A percentile compares a stretch with the other conserved stretches of the same genome.
Evolutionary conservation across 2,888 invertebrate species (phyloP).

Genomic region (Cryptocheilus praepositus): DNA sequence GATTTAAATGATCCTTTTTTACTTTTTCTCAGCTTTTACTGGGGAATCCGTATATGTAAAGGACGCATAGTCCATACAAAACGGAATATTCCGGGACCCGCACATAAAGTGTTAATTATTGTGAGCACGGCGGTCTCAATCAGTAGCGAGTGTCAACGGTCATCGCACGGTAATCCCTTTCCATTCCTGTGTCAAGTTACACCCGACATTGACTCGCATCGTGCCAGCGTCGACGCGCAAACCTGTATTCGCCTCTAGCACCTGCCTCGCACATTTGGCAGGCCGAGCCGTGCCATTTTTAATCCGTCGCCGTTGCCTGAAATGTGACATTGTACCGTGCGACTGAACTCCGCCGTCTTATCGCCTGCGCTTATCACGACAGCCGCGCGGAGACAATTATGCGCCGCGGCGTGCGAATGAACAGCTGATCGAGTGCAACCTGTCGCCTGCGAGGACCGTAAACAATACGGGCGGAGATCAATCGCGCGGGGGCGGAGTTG

Average conservation of each 20-base stretch:
- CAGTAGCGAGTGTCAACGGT: slow-evolving; percentile 14
- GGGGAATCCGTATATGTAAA: too few species aligned
- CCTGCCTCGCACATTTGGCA: slow-evolving; percentile 17
- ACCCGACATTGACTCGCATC: slow-evolving; percentile 34
- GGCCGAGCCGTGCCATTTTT: neutral
- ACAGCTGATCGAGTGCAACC: slow-evolving; percentile 39
- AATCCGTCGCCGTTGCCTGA: neutral
- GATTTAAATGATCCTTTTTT: too few species aligned
- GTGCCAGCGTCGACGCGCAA: slow-evolving; percentile 17
- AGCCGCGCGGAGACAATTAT: neutral
- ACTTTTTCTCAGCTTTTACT: too few species aligned
- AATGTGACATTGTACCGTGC: too few species aligned
- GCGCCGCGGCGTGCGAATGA: slow-evolving; percentile 1
- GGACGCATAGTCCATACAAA: too few species aligned
- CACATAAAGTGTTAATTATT: too few species aligned
- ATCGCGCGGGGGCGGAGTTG: slow-evolving; percentile 19
- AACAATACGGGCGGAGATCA: slow-evolving; percentile 21
- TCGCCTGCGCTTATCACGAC: too few species aligned
- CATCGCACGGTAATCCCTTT: slow-evolving; percentile 29
- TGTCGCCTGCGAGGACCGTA: slow-evolving; percentile 15
- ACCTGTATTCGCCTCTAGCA: slow-evolving; percentile 8
- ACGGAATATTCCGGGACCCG: too few species aligned
- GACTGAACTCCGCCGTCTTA: too few species aligned
- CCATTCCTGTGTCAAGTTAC: slow-evolving; percentile 10
- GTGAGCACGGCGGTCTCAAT: neutral